Evolutionary conservation across 2,113 vertebrate genomes (phyloP), one percentile per base, ranked within the genome.

Genomic region (Etia nguti): DNA sequence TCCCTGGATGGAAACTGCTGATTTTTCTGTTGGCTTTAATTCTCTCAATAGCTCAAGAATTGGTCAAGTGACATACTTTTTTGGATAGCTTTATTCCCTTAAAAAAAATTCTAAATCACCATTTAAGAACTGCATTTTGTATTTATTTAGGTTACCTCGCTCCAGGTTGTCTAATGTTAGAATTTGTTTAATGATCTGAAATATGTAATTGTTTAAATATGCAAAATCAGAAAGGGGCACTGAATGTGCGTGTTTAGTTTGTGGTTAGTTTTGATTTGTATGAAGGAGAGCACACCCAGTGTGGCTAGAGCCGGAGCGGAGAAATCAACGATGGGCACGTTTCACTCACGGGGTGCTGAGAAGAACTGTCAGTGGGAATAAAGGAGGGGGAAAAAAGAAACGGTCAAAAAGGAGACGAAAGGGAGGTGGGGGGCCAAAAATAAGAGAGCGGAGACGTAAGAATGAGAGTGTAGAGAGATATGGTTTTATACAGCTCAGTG

Each of bases 331-430:
- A 79, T 46, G 2, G 79, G 65, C 79, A 80, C 2, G 24, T 84
- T 88, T 70, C 77, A 38, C 89, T 84, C 73, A 24, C 43, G 6
- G 68, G 88, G 90, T 80, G 88, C 83, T 79, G 86, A 90, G 70
- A 86, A 86, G 81, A 91, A 9, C 73, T 84, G 82, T 86, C 85
- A 87, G 57, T 80, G 59, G 59, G 48, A 80, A 38, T 36, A 88
- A 60, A 41, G 59, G 83, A 24, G 41, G 68, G 34, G 24, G 1
- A 31, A 34, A 46, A 54, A 18, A 7, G 16, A 26, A 54, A 12
- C 24, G 38, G 10, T 60, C 26, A 22, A 70, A 80, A 48, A 56
- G 16, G 34, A 86, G 60, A 60, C 3, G n/a, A 13, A 41, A 10
- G 10, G 5, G 5, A 73, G 57, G 31, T 4, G 18, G 24, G 38